Evolutionary conservation across 2,797 vertebrate species (phyloP), one percentile per base, ranked within the genome.

Genomic region (Siniperca scherzeri): DNA sequence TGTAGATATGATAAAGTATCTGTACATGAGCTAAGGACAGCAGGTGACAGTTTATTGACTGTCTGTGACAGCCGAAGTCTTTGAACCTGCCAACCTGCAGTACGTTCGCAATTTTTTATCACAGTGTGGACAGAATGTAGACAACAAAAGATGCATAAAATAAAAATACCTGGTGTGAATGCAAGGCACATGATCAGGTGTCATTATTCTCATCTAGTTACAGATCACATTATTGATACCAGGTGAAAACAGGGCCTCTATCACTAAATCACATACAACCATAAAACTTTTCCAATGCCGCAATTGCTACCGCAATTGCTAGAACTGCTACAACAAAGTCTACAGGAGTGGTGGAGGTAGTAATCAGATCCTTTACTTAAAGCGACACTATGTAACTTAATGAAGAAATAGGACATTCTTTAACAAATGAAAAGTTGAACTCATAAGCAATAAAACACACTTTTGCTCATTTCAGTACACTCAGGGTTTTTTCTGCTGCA

Each of bases 21-120:
- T 38, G 57, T 5, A 30, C 57, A 70, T 42, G 11, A 80, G 66
- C 55, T 74, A 13, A 52, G 44, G 76, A 66, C 30, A 69, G 75
- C 79, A 77, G 38, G 36, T 64, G 55, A 65, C 42, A 50, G 53
- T 57, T 78, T 84, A 85, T 72, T 27, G 74, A 74, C 22, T 46
- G 2, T 57, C 38, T 76, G 81, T 76, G 81, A 72, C 59, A 57
- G 27, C 52, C 33, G 19, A 62, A 8, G 61, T 57, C 38, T 78
- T 71, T 27, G 3, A 66, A 79, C 60, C 19, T 69, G 78, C 59
- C 73, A 70, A 75, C 33, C 69, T 57, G 50, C 36, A 33, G 27
- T 59, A n/a, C 1, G 4, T 52, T 67, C 60, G 0, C 0, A 12
- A 22, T 61, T 71, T 72, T 44, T 66, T 68, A 55, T 74, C 8